phyloP scores from a whole-genome alignment of 2,113 vertebrate genomes.

The Pogona vitticeps region DNA sequence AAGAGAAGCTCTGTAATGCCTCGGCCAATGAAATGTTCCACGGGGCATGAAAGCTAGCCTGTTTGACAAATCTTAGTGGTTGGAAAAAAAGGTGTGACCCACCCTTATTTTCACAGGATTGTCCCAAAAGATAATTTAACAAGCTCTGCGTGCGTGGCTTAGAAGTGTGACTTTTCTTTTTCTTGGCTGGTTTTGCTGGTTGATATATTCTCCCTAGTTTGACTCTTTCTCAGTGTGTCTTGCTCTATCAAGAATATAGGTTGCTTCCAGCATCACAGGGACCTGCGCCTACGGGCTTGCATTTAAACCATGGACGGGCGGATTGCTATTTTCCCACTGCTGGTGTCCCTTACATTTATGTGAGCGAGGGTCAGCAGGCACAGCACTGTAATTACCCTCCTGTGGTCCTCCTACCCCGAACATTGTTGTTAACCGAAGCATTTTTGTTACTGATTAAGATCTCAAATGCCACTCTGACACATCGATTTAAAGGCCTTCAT shows the following conservation, averaged over 20 bases:
- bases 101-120: too few relatives aligned
- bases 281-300: background rate
- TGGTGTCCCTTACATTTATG: slow-evolving; percentile 34
- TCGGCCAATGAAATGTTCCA: too few relatives aligned
- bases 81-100: too few relatives aligned
- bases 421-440: slow-evolving; percentile 62
- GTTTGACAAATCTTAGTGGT: too few relatives aligned
- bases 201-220: background rate
- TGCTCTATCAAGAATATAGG: background rate
- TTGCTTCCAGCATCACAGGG: slow-evolving; percentile 13
- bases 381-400: slow-evolving; percentile 60
- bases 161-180: too few relatives aligned
- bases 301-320: background rate
- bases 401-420: slow-evolving; percentile 28
- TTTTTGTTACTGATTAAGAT: slow-evolving; percentile 62
- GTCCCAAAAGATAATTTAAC: too few relatives aligned
- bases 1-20: too few relatives aligned
- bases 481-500: slow-evolving; percentile 69
- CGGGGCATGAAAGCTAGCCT: too few relatives aligned
- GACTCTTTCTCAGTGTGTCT: background rate
- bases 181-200: background rate
- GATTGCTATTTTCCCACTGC: slow-evolving; percentile 11
- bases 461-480: slow-evolving; percentile 57
- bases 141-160: too few relatives aligned
- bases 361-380: slow-evolving; percentile 37